These are phyloP conservation scores for Malacoctenus gilli DNA, from an alignment of 2,797 vertebrate genomes.

Conservation along the genomic window DNA sequence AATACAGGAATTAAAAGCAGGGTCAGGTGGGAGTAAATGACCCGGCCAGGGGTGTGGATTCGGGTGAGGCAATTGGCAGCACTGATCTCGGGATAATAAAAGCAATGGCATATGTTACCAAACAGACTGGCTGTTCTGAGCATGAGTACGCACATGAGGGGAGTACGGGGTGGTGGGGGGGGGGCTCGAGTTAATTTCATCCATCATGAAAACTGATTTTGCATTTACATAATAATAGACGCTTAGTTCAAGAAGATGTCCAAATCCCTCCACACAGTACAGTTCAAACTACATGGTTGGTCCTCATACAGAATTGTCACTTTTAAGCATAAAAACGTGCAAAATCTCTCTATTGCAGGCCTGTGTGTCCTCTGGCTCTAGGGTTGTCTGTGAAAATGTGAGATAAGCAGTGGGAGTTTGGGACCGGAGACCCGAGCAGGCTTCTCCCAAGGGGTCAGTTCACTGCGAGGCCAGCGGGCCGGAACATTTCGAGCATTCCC, in stretches of 20 bases:
- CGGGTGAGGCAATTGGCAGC: conserved; percentile 52
- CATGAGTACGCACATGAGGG: conserved; percentile 28
- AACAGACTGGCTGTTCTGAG: conserved; percentile 49
- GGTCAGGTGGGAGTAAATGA: conserved; percentile 53
- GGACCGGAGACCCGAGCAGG: conserved; percentile 34
- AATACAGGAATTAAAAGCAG: conserved; percentile 67
- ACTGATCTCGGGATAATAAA: conserved; percentile 68
- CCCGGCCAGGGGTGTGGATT: conserved; percentile 26
- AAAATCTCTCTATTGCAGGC: conserved; percentile 35
- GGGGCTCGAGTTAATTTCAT: conserved; percentile 39
- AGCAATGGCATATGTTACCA: conserved; percentile 49
- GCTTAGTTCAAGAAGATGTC: conserved; percentile 34
- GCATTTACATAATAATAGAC: conserved; percentile 44
- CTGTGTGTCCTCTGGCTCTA: conserved; percentile 50
- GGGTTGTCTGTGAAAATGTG: conserved; percentile 64
- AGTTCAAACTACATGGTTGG: conserved; percentile 27
- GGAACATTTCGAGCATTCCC: conserved; percentile 64
- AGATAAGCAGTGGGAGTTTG: conserved; percentile 65
- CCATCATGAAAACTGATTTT: conserved; percentile 39
- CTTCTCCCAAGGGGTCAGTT: conserved; percentile 72
- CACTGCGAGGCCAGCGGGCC: conserved; percentile 72
- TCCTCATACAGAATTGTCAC: conserved; percentile 32
- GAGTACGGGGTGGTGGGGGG: too few relatives aligned
- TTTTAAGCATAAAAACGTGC: conserved; percentile 28
- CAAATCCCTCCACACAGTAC: conserved; percentile 27